Evolutionary conservation across 2,797 vertebrate genomes (phyloP).

Genomic region (Poeciliopsis presidionis): DNA sequence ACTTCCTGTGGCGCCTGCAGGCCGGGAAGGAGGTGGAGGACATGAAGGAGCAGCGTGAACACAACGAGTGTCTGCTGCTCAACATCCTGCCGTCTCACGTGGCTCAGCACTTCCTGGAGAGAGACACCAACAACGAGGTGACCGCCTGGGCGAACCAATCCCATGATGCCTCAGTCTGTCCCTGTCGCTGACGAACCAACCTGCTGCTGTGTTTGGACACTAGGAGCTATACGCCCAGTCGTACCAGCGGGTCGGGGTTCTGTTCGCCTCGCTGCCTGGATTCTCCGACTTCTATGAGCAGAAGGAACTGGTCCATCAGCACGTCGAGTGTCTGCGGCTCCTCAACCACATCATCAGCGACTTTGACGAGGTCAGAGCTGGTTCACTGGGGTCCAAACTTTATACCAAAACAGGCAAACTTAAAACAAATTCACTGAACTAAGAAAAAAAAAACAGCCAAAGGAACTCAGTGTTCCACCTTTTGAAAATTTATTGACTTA

Average conservation of each 20-base stretch:
- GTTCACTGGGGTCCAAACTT: no score
- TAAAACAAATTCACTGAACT: no score
- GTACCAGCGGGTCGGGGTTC: constrained; percentile 75
- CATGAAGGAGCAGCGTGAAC: constrained; percentile 76
- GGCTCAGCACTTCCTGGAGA: constrained; percentile 73
- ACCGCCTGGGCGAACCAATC: not conserved
- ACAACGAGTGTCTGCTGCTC: constrained; percentile 77
- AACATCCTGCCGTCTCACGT: constrained; percentile 79
- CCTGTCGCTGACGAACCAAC: not conserved
- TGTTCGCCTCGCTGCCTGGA: constrained; percentile 77
- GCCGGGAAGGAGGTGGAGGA: constrained; percentile 78
- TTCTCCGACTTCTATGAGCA: constrained; percentile 75
- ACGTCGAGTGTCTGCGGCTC: constrained; percentile 74
- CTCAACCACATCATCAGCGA: constrained; percentile 78
- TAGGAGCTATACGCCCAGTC: constrained; percentile 77
- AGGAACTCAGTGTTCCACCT: no score
- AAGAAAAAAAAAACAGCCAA: no score
- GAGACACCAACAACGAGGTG: constrained; percentile 65
- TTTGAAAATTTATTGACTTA: no score
- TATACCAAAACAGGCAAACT: no score
- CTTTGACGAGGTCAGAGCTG: constrained; percentile 71
- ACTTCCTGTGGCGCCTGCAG: constrained; percentile 80
- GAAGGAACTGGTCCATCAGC: constrained; percentile 68
- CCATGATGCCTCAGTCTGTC: not conserved
- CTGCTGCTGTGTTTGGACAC: not conserved